A percentile compares a stretch with the other conserved stretches of the same genome.
Conservation (phyloP, 1,140 invertebrate species). For the Wasmannia auropunctata region DNA sequence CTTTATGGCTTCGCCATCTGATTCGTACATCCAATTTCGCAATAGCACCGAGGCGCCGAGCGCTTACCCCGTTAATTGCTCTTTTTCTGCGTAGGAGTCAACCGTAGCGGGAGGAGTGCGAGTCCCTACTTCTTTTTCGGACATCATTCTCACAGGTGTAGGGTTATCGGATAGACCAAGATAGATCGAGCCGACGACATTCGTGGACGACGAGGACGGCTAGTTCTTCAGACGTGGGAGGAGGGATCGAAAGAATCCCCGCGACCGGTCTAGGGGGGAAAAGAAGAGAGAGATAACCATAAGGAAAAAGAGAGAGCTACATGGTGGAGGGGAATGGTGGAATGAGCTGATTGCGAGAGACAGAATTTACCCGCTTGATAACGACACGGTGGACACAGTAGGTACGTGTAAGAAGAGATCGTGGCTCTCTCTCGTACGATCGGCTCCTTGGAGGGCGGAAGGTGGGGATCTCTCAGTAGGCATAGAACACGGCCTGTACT, state of each 20-base stretch:
- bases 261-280: slow-evolving; percentile 9
- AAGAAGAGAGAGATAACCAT: background rate
- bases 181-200: background rate
- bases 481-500: slow-evolving; percentile 63
- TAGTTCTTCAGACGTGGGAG: background rate
- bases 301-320: background rate
- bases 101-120: no score
- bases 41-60: slow-evolving; percentile 2
- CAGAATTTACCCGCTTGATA: slow-evolving; percentile 74
- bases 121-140: background rate
- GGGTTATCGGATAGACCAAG: slow-evolving; percentile 49
- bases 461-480: slow-evolving; percentile 70
- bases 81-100: slow-evolving; percentile 11
- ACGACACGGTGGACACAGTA: slow-evolving; percentile 65
- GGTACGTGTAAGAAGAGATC: slow-evolving; percentile 44
- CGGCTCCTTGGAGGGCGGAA: slow-evolving; percentile 63
- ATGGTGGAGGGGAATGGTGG: slow-evolving; percentile 19
- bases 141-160: slow-evolving; percentile 18
- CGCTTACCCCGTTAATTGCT: slow-evolving; percentile 35
- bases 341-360: slow-evolving; percentile 58
- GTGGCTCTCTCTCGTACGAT: slow-evolving; percentile 61
- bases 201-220: background rate
- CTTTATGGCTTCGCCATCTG: background rate
- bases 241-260: slow-evolving; percentile 19
- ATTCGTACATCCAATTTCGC: slow-evolving; percentile 23